Evolutionary conservation across 92 coral and sea anemone species (phyloP), one percentile per base, ranked within the genome.

Genomic region (Epizoanthus stellaris): DNA sequence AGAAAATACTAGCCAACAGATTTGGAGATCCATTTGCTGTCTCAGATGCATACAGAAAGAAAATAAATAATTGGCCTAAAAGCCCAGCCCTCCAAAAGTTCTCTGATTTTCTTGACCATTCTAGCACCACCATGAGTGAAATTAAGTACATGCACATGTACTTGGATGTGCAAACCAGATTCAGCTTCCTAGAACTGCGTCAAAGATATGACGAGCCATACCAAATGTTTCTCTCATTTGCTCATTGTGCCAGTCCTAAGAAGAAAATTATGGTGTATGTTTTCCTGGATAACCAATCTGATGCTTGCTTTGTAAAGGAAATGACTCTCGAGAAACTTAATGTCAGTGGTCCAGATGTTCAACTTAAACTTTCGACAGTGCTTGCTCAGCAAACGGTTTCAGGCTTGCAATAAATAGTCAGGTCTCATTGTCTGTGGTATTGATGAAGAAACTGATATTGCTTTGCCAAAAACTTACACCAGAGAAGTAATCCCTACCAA

Each of bases 291-390:
- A n/a, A n/a, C n/a, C n/a, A n/a, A n/a, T n/a, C n/a, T n/a, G n/a
- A n/a, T n/a, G n/a, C n/a, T n/a, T n/a, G 86, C 59, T 91, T 91
- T 62, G 82, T 85, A 40, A 88, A 85, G 12, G 91, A 88, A 54
- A 17, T 85, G 4, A 62, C 83, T n/a, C 74, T 88, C 5, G 62
- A 69, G 7, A n/a, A 70, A 45, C 71, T 85, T 6, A 57, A 49
- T 30, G 85, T 85, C 20, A 49, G 88, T 13, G 88, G 92, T 43
- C 86, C 90, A 7, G 80, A 80, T 73, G 90, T 88, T 88, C 21
- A 60, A 88, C n/a, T n/a, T n/a, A n/a, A n/a, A 67, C 85, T 91
- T 15, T 60, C 94, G 49, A 91, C 94, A 45, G 80, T 80, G 67
- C 79, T 87, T 12, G 87, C 87, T 16, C 77, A 80, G 83, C 74